A percentile compares a stretch with the other conserved stretches of the same genome.
phyloP scores from a whole-genome alignment of 2,797 vertebrate species.

The Falco naumanni region DNA sequence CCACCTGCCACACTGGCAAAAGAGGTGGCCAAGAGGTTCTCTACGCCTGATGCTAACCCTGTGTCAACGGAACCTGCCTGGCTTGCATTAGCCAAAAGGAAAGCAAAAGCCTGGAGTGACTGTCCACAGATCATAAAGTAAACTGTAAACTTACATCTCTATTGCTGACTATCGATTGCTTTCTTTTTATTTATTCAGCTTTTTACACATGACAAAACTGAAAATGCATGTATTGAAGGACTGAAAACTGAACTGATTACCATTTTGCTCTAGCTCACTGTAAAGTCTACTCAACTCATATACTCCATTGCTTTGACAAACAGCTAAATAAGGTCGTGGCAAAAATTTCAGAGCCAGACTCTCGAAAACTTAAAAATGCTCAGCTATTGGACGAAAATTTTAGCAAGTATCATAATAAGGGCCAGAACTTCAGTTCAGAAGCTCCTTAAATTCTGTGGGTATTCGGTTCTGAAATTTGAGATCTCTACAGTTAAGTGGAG shows the following conservation, averaged over 20 bases:
- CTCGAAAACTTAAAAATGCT: background rate
- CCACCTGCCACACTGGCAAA: constrained; percentile 86
- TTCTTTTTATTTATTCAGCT: constrained; percentile 75
- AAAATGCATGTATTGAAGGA: constrained; percentile 69
- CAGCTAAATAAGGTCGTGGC: background rate
- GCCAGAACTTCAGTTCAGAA: background rate
- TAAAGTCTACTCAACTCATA: constrained; percentile 20
- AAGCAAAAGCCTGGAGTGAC: constrained; percentile 99
- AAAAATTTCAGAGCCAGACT: constrained; percentile 8
- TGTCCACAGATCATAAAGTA: constrained; percentile 99
- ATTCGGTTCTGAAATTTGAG: background rate
- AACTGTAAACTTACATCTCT: constrained; percentile 42
- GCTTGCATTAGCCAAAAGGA: constrained; percentile 96
- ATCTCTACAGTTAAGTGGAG: background rate
- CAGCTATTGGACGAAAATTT: constrained; percentile 7
- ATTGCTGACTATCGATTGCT: constrained; percentile 32
- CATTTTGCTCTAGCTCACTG: constrained; percentile 40
- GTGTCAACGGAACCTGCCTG: constrained; percentile 97
- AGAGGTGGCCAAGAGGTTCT: constrained; percentile 95
- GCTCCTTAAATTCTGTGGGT: background rate
- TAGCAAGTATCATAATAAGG: background rate
- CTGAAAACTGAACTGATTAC: constrained; percentile 36
- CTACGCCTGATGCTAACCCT: constrained; percentile 87
- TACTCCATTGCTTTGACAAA: constrained; percentile 41
- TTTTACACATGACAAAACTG: constrained; percentile 66